These are phyloP conservation scores for Zelostemma sp. DNA, from an alignment of 1,140 invertebrate genomes.

Conservation along the genomic window DNA sequence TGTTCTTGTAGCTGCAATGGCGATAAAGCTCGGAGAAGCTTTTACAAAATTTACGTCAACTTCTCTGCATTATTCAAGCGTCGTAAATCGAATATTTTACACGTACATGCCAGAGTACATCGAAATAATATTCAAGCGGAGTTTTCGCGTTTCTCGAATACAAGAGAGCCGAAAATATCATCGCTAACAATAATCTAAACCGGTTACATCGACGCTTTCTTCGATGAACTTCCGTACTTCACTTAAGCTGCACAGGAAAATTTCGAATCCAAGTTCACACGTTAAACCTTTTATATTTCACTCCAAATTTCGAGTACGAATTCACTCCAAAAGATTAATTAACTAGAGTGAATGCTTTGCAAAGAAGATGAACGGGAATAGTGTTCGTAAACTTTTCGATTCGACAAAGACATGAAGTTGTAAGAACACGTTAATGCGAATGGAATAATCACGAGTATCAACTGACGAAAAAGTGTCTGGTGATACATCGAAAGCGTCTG, in stretches of 20 bases:
- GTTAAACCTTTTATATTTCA: too few relatives aligned
- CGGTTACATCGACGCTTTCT: background rate
- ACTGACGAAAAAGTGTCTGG: slow-evolving; percentile 9
- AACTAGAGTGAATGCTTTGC: too few relatives aligned
- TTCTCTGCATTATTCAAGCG: slow-evolving; percentile 40
- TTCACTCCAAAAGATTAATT: too few relatives aligned
- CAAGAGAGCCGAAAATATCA: slow-evolving; percentile 4
- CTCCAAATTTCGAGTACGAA: too few relatives aligned
- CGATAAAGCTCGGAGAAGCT: background rate
- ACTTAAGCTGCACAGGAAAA: too few relatives aligned
- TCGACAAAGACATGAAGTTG: too few relatives aligned
- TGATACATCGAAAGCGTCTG: slow-evolving; percentile 23
- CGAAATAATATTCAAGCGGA: slow-evolving; percentile 12
- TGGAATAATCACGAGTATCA: slow-evolving; percentile 19
- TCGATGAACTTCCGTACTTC: too few relatives aligned
- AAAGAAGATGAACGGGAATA: too few relatives aligned
- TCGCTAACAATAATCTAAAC: slow-evolving; percentile 6
- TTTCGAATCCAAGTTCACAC: too few relatives aligned
- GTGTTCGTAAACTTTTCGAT: too few relatives aligned
- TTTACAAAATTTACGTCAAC: slow-evolving; percentile 1
- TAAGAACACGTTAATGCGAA: background rate
- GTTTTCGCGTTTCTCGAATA: background rate
- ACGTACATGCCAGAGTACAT: slow-evolving; percentile 22
- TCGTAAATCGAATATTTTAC: slow-evolving; percentile 39
- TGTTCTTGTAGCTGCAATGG: slow-evolving; percentile 1